Base-by-base conservation (phyloP, 2,888 invertebrate genomes). In the Mimachlamys varia region DNA sequence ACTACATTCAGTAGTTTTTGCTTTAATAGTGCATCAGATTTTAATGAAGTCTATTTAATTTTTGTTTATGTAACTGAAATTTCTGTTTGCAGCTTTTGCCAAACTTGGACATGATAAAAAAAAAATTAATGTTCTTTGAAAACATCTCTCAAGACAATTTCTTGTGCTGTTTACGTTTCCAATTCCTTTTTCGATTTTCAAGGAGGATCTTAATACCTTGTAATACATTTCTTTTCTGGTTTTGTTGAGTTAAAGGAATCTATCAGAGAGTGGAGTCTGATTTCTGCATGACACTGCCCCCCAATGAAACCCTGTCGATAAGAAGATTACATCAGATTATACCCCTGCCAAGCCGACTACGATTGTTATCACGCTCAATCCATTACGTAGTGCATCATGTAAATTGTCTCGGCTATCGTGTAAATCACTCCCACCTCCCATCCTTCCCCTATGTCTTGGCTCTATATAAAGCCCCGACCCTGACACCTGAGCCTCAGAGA, bases 291-390 rank as follows among this genome's bases (percentile, higher is more conserved):
- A 33, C 76, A 76, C 76, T 22, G 76, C 22, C 76, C 76, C n/a
- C 76, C 58, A 58, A 22, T 58, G 58, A 58, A 58, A 53, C 19
- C 53, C 19, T 58, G 58, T 0, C n/a, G 58, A 58, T 58, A 58
- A 22, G 58, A 19, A 58, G 58, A 76, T 33, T 76, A 76, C 76
- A 10, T 33, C 5, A 33, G 76, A 76, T 76, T 76, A 76, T 12
- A 76, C 76, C 76, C 33, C 76, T 76, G 33, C 76, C 76, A 76
- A 76, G 7, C 76, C 22, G 76, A 33, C 27, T 33, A 33, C 33
- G 76, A 76, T 76, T 76, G 33, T 76, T 76, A 76, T 76, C 76
- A 33, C 15, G 27, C 12, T 76, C 76, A 76, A 76, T 76, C 76
- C 76, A 76, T 76, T 76, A 76, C 0, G 33, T 1, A 12, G 13